These are phyloP conservation scores for Hydroisotoma schaefferi DNA, from an alignment of 2,888 invertebrate genomes.

Conservation along the genomic window DNA sequence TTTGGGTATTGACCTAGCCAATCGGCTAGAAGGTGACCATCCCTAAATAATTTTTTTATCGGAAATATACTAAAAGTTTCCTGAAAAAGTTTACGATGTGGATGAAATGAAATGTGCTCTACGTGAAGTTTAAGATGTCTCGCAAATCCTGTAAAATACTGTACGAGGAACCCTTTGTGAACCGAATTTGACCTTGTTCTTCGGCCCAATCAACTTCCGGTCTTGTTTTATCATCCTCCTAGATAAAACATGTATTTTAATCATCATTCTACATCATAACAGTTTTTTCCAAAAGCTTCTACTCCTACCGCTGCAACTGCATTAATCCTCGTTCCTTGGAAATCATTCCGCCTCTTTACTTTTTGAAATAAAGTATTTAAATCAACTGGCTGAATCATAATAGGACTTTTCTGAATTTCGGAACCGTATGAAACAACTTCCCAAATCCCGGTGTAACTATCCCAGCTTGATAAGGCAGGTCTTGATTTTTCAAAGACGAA, in stretches of 20 bases:
- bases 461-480: no score
- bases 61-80: not conserved
- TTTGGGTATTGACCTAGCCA: slow-evolving; percentile 3
- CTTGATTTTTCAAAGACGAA: no score
- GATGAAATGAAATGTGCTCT: no score
- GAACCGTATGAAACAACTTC: no score
- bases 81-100: not conserved
- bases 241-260: not conserved
- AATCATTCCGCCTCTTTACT: slow-evolving; percentile 15
- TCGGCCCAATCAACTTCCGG: slow-evolving; percentile 19
- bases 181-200: not conserved
- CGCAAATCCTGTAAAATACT: slow-evolving; percentile 19
- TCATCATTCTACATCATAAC: not conserved
- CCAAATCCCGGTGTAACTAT: no score
- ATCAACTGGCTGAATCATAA: no score
- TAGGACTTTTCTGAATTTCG: no score
- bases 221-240: slow-evolving; percentile 7
- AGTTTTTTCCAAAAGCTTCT: not conserved
- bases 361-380: no score
- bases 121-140: slow-evolving; percentile 21
- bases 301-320: slow-evolving; percentile 20
- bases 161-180: slow-evolving; percentile 12
- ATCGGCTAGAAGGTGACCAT: slow-evolving; percentile 12
- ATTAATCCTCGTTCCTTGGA: not conserved
- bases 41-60: not conserved